A percentile compares a stretch with the other conserved stretches of the same genome.
Evolutionary conservation across 2,113 vertebrate species (phyloP).

Genomic region (Anguilla japonica): DNA sequence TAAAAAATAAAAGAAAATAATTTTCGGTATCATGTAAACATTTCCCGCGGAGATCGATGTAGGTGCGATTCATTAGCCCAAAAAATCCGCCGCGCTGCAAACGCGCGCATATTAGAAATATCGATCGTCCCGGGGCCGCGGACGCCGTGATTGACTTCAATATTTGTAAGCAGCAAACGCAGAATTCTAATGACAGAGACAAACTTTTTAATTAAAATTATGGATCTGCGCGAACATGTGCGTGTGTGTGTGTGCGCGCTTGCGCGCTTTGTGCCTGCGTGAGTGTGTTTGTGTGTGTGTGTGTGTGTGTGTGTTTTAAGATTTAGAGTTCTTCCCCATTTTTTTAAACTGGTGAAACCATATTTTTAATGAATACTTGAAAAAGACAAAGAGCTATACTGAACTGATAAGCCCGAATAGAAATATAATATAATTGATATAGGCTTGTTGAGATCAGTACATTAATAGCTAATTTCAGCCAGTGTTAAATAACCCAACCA

Average conservation of each 20-base stretch:
- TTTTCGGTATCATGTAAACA: conserved; percentile 87
- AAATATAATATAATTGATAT: neutral
- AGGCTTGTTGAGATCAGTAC: neutral
- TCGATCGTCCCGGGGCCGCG: conserved; percentile 74
- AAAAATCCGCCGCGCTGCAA: conserved; percentile 81
- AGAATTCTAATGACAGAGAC: conserved; percentile 77
- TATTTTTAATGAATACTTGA: neutral
- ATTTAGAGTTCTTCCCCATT: conserved; percentile 51
- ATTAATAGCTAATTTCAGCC: neutral
- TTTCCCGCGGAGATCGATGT: conserved; percentile 95
- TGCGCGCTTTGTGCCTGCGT: neutral
- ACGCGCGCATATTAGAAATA: conserved; percentile 84
- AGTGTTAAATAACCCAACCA: too few species aligned
- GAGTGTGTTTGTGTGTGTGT: neutral
- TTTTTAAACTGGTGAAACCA: conserved; percentile 56
- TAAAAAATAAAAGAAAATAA: conserved; percentile 62
- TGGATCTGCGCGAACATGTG: conserved; percentile 66
- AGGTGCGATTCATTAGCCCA: conserved; percentile 85
- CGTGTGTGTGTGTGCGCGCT: neutral
- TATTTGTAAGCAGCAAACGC: conserved; percentile 81
- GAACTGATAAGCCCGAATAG: neutral
- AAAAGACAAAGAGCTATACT: neutral
- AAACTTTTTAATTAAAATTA: conserved; percentile 85
- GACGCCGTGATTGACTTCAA: conserved; percentile 79
- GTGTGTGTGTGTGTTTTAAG: conserved; percentile 19